These are phyloP conservation scores for Spatula clypeata DNA, from an alignment of 2,797 vertebrate species.

Conservation along the genomic window DNA sequence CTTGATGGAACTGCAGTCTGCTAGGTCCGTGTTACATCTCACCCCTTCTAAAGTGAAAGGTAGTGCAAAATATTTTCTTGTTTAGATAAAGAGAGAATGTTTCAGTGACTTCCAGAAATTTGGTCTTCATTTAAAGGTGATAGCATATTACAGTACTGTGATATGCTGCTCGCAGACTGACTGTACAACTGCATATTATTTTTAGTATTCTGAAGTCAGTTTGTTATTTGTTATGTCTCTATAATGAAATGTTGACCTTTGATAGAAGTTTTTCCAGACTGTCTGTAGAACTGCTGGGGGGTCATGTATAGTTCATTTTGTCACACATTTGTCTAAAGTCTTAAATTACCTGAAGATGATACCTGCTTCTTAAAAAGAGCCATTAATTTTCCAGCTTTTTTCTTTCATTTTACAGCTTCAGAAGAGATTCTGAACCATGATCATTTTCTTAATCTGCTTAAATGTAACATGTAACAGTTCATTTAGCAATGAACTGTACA, in stretches of 20 bases:
- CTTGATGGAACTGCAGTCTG: fast-evolving
- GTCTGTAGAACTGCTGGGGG: conserved; percentile 40
- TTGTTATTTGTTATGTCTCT: conserved; percentile 50
- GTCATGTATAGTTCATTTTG: conserved; percentile 48
- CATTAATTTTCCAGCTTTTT: neutral
- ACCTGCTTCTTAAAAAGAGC: neutral
- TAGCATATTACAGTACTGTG: neutral
- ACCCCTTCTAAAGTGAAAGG: neutral
- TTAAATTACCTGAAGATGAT: neutral
- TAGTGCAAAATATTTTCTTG: neutral
- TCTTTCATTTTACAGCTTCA: conserved; percentile 52
- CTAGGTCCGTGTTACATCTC: fast-evolving
- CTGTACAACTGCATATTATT: neutral
- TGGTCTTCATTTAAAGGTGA: neutral
- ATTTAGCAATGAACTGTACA: neutral
- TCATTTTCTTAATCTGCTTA: neutral
- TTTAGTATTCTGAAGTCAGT: neutral
- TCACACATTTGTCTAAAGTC: conserved; percentile 34
- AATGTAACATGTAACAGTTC: neutral
- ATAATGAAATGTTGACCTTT: conserved; percentile 32
- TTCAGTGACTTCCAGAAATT: neutral
- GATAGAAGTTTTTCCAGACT: conserved; percentile 49
- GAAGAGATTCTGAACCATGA: conserved; percentile 66
- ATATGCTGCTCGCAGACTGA: neutral
- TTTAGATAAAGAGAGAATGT: neutral